A percentile compares a stretch with the other conserved stretches of the same genome.
Conservation (phyloP, 2,888 invertebrate genomes). For the Lepidochrysops patricia region DNA sequence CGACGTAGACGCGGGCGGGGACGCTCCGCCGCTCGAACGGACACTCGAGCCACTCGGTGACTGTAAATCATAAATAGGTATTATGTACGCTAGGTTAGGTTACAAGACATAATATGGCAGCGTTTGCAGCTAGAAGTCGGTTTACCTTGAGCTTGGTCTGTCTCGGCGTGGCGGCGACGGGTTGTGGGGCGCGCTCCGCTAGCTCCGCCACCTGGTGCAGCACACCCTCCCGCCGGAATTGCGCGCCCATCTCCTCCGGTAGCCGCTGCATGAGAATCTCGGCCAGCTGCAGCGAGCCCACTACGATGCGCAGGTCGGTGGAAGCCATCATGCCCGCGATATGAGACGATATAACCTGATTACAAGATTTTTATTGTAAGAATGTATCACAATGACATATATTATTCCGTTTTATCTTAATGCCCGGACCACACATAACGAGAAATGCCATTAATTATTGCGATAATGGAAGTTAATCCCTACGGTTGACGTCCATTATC, state of each 20-base stretch:
- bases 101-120: too few relatives aligned
- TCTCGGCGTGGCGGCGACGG: conserved; percentile 57
- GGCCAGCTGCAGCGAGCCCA: conserved; percentile 97
- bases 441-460: too few relatives aligned
- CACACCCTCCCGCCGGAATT: conserved; percentile 98
- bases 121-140: too few relatives aligned
- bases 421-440: too few relatives aligned
- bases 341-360: conserved; percentile 90
- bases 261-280: conserved; percentile 97
- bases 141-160: conserved; percentile 59
- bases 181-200: conserved; percentile 29
- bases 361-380: not conserved
- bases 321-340: conserved; percentile 99
- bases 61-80: too few relatives aligned
- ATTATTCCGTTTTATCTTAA: not conserved
- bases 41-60: conserved; percentile 61
- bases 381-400: not conserved
- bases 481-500: too few relatives aligned
- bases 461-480: too few relatives aligned
- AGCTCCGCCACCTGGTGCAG: conserved; percentile 85
- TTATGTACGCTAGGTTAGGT: too few relatives aligned
- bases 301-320: conserved; percentile 95
- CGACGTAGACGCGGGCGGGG: conserved; percentile 63
- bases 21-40: conserved; percentile 56
- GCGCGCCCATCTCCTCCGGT: conserved; percentile 94